Conservation (phyloP, 1,140 invertebrate species). For the Spodoptera litura region DNA sequence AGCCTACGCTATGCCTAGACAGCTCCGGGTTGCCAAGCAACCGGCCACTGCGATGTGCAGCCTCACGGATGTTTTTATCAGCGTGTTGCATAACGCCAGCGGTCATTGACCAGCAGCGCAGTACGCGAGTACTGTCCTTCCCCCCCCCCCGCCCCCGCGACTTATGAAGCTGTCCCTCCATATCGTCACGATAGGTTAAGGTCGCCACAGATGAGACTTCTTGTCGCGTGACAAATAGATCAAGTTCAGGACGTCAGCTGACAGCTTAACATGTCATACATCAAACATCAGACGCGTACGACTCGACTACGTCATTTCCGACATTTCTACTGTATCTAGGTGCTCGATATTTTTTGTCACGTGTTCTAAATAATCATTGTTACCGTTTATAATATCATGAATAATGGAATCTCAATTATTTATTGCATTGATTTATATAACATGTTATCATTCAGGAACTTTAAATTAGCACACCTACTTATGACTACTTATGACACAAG, state of each 20-base stretch:
- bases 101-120: slow-evolving; percentile 28
- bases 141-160: neutral
- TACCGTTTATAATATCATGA: neutral
- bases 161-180: slow-evolving; percentile 4
- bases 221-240: slow-evolving; percentile 21
- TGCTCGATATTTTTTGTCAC: neutral
- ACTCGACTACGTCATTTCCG: neutral
- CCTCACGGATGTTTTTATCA: slow-evolving; percentile 33
- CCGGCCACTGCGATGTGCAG: neutral
- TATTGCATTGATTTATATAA: too few species aligned
- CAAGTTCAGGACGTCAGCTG: slow-evolving; percentile 26
- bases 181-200: slow-evolving; percentile 33
- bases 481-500: too few species aligned
- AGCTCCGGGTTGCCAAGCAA: neutral
- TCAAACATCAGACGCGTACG: neutral
- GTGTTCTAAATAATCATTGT: too few species aligned
- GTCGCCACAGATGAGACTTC: slow-evolving; percentile 31
- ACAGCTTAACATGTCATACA: slow-evolving; percentile 1
- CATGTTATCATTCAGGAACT: too few species aligned
- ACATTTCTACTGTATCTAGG: neutral
- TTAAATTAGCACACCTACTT: too few species aligned
- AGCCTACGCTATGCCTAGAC: neutral
- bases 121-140: neutral
- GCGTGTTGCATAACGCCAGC: slow-evolving; percentile 37
- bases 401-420: too few species aligned